Base-by-base conservation (phyloP, 2,113 vertebrate genomes). In the Poeciliopsis turrubarensis region DNA sequence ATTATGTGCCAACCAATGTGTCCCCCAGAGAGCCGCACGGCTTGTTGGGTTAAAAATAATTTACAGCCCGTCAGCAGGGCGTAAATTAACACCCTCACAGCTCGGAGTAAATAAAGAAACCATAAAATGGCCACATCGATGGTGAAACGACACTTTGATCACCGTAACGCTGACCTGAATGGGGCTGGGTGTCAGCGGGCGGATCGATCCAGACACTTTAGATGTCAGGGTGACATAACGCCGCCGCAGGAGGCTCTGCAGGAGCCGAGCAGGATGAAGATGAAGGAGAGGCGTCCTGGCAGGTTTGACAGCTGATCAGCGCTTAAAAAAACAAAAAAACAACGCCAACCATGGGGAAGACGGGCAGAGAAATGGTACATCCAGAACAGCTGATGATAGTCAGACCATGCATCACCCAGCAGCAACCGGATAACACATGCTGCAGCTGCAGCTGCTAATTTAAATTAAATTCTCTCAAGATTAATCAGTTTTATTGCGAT, bases 31-130 rank as follows among this genome's bases (percentile, higher is more conserved):
- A 65, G 64, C 3, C 34, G n/a, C 13, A 12, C 2, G 3, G 22
- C 14, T 6, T 29, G n/a, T 47, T 37, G 39, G 39, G 32, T 39
- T 66, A n/a, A n/a, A 66, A 37, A 66, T 39, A 26, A 29, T 44
- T 44, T 68, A 29, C 26, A 15, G 4, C 29, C 41, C 0, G 44
- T 64, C 67, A n/a, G 19, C 25, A 29, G 51, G 51, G 10, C 9
- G 1, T 57, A 57, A 57, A 57, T 57, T 57, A 57, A n/a, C 51
- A 25, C 51, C 25, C 51, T 57, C 51, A n/a, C 25, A n/a, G 22
- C 30, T 30, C 62, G 37, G 67, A 22, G 74, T 87, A 83, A 79
- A 83, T 76, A 84, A 41, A 73, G 74, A 68, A 51, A n/a, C 37
- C 63, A 13, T 75, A 67, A 63, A 62, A 75, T 32, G 70, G 72